Evolutionary conservation across 2,888 invertebrate genomes (phyloP), one percentile per base, ranked within the genome.

Genomic region (Belgica antarctica): DNA sequence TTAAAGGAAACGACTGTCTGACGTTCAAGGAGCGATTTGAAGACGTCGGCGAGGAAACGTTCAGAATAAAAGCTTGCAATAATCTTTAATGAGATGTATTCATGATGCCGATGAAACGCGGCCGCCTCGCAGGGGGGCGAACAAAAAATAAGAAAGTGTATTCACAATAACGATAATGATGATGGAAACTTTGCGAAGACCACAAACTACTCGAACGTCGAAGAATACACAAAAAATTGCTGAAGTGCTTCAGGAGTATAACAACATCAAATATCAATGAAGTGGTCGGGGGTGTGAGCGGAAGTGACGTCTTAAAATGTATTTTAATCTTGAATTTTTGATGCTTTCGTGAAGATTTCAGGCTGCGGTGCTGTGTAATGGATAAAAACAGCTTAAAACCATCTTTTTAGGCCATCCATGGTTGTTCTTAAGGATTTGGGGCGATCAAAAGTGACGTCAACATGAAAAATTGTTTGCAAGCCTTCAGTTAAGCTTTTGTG

Each of bases 61-160:
- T 24, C 12, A 7, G 25, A 59, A 25, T 27, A 27, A 59, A 52
- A 59, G 19, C 27, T 68, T 68, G 68, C 68, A 68, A 57, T 68
- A 68, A 68, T 68, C 68, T 68, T 52, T 31, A 68, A 68, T 68
- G 57, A 47, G 57, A 27, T 68, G 57, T 68, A 41, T 68, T 68
- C 34, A 31, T 27, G 68, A 4, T 41, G 41, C 3, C 41, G 41
- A 15, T n/a, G n/a, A n/a, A 10, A 41, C 15, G 41, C 12, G 41
- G 5, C 3, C 3, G 22, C 5, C 22, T 3, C 12, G 15, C 10
- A 41, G 12, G 52, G 17, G 52, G 22, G 52, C 22, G 52, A 52
- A 52, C 12, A 31, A 12, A 31, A 31, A n/a, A 31, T 31, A 31
- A n/a, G n/a, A 31, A 63, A 24, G 68, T 12, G 68, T 12, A 68